phyloP scores from a whole-genome alignment of 2,888 invertebrate genomes.

The Clusia tigrina region DNA sequence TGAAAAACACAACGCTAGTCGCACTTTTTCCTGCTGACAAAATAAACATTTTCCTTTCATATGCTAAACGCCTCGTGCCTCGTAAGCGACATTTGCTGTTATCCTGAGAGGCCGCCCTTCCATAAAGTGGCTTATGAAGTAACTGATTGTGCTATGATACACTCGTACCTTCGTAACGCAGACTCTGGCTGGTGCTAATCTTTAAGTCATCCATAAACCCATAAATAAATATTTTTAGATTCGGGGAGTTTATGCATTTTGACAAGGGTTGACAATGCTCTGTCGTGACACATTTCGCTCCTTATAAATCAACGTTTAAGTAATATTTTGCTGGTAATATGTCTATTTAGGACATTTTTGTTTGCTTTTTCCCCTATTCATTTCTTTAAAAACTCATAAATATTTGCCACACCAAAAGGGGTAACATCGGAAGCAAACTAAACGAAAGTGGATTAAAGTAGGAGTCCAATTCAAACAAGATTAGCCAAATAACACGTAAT shows the following conservation, averaged over 20 bases:
- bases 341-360: constrained; percentile 18
- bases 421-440: not conserved
- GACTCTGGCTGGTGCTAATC: not conserved
- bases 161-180: not conserved
- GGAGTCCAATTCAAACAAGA: too few species aligned
- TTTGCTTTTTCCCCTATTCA: constrained; percentile 10
- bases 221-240: not conserved
- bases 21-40: too few species aligned
- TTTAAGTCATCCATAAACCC: not conserved
- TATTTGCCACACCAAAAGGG: not conserved
- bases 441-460: not conserved
- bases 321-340: constrained; percentile 27
- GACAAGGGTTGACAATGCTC: constrained; percentile 37
- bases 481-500: too few species aligned
- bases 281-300: constrained; percentile 35
- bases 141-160: not conserved
- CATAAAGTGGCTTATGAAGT: not conserved
- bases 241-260: constrained; percentile 15
- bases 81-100: too few species aligned
- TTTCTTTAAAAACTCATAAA: not conserved
- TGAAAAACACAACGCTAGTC: too few species aligned
- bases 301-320: constrained; percentile 35
- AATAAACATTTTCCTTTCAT: too few species aligned
- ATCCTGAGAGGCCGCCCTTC: too few species aligned
- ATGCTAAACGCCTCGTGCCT: too few species aligned